Evolutionary conservation across 2,888 invertebrate genomes (phyloP), one percentile per base, ranked within the genome.

Genomic region (Stenotaenia linearis): DNA sequence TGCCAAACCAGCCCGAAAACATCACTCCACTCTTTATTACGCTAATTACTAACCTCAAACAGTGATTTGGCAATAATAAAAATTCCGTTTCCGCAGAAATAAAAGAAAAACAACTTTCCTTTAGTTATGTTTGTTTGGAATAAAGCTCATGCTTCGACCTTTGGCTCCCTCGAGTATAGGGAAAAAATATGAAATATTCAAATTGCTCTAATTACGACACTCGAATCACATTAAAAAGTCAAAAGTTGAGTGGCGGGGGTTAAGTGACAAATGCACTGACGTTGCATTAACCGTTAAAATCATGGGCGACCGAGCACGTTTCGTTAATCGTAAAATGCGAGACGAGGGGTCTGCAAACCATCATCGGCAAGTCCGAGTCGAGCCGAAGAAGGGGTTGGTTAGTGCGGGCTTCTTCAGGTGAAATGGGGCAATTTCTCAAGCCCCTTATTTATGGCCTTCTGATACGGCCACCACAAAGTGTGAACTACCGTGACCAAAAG

Each of bases 401-500:
- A 25, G 25, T 69, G 69, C 69, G 4, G 25, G 10, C 69, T 69
- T 28, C 69, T 69, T 69, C 69, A 69, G 69, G 69, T 69, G 69
- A 69, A 69, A 69, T 69, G 69, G 40, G 69, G 25, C 69, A 69
- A 69, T 69, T 69, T 69, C 69, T 69, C 69, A 69, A 69, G 28
- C 50, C 18, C 18, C 50, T 50, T 50, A 69, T 69, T 69, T 69
- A 69, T 69, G 69, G 28, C 69, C 69, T 69, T 69, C 25, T 69
- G 69, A 69, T 69, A 69, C 69, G 69, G 28, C 45, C 69, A 69
- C 69, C 69, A 28, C 69, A 69, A 69, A 69, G 69, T 69, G 69
- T 69, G 25, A 69, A 28, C 69, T 28, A 69, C 69, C 69, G 69
- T 69, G 69, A 69, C 69, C 69, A 69, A 69, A 32, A 45, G 45